Conservation (phyloP, 2,797 vertebrate genomes). For the Botia kubotai region DNA sequence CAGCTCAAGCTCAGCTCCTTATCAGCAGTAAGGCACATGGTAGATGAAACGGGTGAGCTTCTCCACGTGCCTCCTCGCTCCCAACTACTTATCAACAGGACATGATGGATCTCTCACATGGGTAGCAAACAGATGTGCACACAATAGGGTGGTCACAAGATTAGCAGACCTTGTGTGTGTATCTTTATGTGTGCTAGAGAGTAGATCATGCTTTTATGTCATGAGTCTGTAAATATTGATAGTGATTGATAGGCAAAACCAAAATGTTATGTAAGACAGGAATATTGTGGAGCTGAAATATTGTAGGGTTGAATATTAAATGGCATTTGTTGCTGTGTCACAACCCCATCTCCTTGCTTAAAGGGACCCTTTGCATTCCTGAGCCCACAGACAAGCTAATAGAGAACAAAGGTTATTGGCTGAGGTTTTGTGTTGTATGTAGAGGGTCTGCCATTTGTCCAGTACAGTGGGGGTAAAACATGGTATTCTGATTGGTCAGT, state of each 20-base stretch:
- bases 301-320: too few relatives aligned
- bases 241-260: neutral
- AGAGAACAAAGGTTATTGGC: too few relatives aligned
- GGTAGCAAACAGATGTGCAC: constrained; percentile 3
- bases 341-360: too few relatives aligned
- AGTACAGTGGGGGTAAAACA: too few relatives aligned
- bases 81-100: constrained; percentile 40
- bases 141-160: constrained; percentile 34
- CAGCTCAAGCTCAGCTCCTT: constrained; percentile 35
- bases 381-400: too few relatives aligned
- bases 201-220: constrained; percentile 2
- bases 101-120: constrained; percentile 12
- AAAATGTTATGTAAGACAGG: neutral
- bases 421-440: too few relatives aligned
- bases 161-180: neutral
- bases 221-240: constrained; percentile 5
- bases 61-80: constrained; percentile 1
- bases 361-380: too few relatives aligned
- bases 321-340: too few relatives aligned
- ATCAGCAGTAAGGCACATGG: constrained; percentile 54
- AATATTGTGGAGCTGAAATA: neutral
- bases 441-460: too few relatives aligned
- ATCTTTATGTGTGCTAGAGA: neutral
- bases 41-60: constrained; percentile 22
- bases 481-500: too few relatives aligned